These are phyloP conservation scores for Drosophila teissieri DNA, from an alignment of 1,140 invertebrate genomes.

Conservation along the genomic window DNA sequence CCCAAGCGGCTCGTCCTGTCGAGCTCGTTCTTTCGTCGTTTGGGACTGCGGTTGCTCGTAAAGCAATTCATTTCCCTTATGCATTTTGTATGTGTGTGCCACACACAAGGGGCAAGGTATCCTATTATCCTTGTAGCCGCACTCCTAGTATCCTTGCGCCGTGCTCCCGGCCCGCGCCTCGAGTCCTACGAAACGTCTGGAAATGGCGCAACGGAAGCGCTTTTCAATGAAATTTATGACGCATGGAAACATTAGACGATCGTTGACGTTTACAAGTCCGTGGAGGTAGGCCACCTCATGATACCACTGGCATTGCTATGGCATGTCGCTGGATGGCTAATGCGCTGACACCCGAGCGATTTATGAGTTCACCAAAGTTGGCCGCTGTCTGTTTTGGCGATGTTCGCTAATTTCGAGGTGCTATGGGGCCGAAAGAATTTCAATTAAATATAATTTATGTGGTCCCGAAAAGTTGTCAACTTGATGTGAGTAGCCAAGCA, in stretches of 20 bases:
- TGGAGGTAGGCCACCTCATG: slow-evolving; percentile 17
- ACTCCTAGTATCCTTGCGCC: neutral
- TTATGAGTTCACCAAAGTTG: slow-evolving; percentile 65
- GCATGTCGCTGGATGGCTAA: slow-evolving; percentile 16
- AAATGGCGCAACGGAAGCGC: slow-evolving; percentile 82
- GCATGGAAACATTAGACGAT: slow-evolving; percentile 83
- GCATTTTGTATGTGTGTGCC: slow-evolving; percentile 68
- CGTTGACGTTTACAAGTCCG: slow-evolving; percentile 80
- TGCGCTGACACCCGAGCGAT: slow-evolving; percentile 63
- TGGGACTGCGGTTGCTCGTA: slow-evolving; percentile 73
- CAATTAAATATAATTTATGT: slow-evolving; percentile 83
- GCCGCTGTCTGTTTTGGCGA: slow-evolving; percentile 60
- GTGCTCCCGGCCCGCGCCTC: neutral
- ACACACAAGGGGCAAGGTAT: slow-evolving; percentile 25
- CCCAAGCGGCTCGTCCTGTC: slow-evolving; percentile 5
- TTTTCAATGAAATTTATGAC: slow-evolving; percentile 84
- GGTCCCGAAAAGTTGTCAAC: slow-evolving; percentile 61
- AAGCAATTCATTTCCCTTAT: slow-evolving; percentile 83
- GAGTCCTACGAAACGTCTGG: slow-evolving; percentile 26
- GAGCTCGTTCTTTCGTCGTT: slow-evolving; percentile 5
- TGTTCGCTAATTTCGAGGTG: slow-evolving; percentile 61
- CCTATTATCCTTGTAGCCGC: slow-evolving; percentile 16
- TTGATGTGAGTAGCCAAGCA: slow-evolving; percentile 7
- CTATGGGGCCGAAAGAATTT: slow-evolving; percentile 67
- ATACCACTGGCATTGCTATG: too few relatives aligned